Base-by-base conservation (phyloP, 2,888 invertebrate species). In the Hesperia comma region DNA sequence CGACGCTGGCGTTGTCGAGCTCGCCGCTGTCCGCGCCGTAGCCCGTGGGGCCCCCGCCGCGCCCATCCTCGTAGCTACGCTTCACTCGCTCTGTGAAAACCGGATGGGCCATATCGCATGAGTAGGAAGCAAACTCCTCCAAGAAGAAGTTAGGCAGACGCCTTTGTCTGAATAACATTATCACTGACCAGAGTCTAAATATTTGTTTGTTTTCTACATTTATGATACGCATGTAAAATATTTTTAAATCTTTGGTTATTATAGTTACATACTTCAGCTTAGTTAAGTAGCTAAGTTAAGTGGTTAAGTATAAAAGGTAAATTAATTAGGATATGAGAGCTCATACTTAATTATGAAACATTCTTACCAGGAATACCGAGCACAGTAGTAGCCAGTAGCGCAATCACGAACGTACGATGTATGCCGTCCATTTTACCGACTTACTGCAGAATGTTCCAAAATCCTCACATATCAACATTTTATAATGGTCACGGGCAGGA, bases 401-500 rank as follows among this genome's bases (percentile, higher is more conserved):
- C 57, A 6, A 57, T 14, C 14, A 64, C n/a, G 4, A 60, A 17
- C n/a, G 53, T 17, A 58, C n/a, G 41, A 12, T 54, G 12, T 19
- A 41, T 32, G 15, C 58, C 43, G 32, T 41, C 53, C 64, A 64
- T 64, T 58, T 41, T 58, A 41, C 43, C 26, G 17, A 10, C n/a
- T 41, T 54, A 33, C n/a, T 5, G 32, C 10, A 4, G 32, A 64
- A 64, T 64, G 53, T 46, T 33, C 33, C 17, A 37, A 51, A 17
- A 61, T 54, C 37, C 41, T 64, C 51, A 10, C 10, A n/a, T 33
- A 58, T 41, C 6, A 10, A 32, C 33, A 32, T 63, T 70, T 62
- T 69, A 70, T 68, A 49, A 68, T 66, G 51, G 43, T 15, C 14
- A 43, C 15, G n/a, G 53, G 54, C 66, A 69, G 70, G 70, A 70